Evolutionary conservation across 2,113 vertebrate species (phyloP), one percentile per base, ranked within the genome.

Genomic region (Sorex fumeus): DNA sequence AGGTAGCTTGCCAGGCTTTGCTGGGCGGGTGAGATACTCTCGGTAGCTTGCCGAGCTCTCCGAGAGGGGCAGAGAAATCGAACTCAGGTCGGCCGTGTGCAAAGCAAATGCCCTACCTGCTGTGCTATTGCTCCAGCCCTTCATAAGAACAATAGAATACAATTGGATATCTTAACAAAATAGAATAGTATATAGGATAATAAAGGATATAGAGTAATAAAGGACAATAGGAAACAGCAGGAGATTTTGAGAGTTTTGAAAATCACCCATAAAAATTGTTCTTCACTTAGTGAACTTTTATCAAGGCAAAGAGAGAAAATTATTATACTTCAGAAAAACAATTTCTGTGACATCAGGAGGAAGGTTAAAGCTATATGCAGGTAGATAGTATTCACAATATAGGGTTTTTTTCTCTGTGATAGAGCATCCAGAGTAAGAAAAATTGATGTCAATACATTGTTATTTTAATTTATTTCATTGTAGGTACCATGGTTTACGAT

Each of bases 261-360:
- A 87, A 75, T 69, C 47, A 70, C 32, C 40, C 34, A 23, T 60
- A 60, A 23, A 72, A 93, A 74, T 19, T 50, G 45, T 83, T 64
- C 6, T 66, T 87, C 16, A 27, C 34, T 70, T 32, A 86, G 57
- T 8, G 78, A 82, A 77, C 2, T 53, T 86, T 34, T 82, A 57
- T 78, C 27, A 91, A 87, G 67, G 66, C 86, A 86, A 81, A 82
- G 6, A 78, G 23, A 32, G 28, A 21, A 89, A 83, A 78, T 91
- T 64, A 93, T 62, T 80, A 77, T 50, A 50, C 72, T 34, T 88
- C 28, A 47, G 64, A 78, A 83, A 88, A 60, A 7, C 8, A 67
- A 84, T 76, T 84, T 84, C 83, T 47, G 1, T 50, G 57, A 19
- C 18, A 4, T 40, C n/a, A 15, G 71, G 8, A 34, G 18, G 57